Percentiles rank a stretch among this genome's conserved stretches.
These are phyloP conservation scores for Nestor notabilis DNA, from an alignment of 2,113 vertebrate genomes.

Conservation along the genomic window DNA sequence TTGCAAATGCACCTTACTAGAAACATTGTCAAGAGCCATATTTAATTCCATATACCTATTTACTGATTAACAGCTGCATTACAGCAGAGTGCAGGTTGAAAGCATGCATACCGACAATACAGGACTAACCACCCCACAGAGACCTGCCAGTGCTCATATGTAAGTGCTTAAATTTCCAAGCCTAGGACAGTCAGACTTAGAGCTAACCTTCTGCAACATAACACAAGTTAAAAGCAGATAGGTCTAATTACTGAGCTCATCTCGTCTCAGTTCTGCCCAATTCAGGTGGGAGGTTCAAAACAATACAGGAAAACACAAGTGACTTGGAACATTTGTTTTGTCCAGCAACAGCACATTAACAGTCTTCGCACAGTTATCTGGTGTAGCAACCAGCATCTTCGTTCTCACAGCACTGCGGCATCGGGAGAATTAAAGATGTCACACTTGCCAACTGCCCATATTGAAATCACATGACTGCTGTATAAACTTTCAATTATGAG, in stretches of 20 bases:
- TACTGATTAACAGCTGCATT: background rate
- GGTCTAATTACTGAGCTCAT: background rate
- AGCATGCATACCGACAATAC: background rate
- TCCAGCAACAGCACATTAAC: background rate
- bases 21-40: background rate
- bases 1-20: background rate
- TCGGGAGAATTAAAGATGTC: background rate
- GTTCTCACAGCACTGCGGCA: background rate
- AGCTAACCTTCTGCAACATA: background rate
- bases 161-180: background rate
- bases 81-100: background rate
- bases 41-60: background rate
- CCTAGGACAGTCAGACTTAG: background rate
- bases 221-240: background rate
- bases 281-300: background rate
- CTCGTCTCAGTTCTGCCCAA: background rate
- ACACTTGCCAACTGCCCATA: background rate
- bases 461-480: background rate
- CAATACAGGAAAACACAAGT: accelerated
- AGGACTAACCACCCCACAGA: background rate
- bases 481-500: constrained; percentile 43
- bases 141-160: background rate
- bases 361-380: background rate
- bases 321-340: background rate
- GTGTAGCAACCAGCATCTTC: background rate